These are phyloP conservation scores for Dromas ardeola DNA, from an alignment of 2,113 vertebrate species.

Conservation along the genomic window DNA sequence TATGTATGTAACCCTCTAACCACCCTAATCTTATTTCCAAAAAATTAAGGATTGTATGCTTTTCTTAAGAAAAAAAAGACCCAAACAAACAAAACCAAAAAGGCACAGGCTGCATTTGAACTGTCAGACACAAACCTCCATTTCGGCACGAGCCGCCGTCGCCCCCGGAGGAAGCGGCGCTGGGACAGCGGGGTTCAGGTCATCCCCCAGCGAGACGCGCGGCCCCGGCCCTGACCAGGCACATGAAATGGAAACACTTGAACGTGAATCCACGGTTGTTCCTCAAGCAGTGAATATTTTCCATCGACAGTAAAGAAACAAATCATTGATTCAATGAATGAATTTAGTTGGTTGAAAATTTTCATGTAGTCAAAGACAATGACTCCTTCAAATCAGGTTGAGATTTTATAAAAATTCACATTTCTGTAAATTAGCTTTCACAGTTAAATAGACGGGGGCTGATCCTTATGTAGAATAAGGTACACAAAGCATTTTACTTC, in stretches of 20 bases:
- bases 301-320: neutral
- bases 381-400: conserved; percentile 66
- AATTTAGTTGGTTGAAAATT: conserved; percentile 21
- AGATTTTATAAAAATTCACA: conserved; percentile 76
- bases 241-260: neutral
- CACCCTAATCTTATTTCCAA: conserved; percentile 44
- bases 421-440: conserved; percentile 78
- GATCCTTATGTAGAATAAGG: neutral
- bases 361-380: conserved; percentile 15
- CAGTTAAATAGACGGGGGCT: conserved; percentile 64
- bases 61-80: neutral
- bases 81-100: neutral
- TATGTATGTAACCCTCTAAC: conserved; percentile 40
- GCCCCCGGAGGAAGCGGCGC: neutral
- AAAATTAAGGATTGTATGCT: neutral
- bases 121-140: neutral
- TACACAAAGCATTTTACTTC: neutral
- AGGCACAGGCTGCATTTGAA: conserved; percentile 39
- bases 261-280: neutral
- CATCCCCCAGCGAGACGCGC: neutral
- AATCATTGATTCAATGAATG: conserved; percentile 52
- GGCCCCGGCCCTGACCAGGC: neutral
- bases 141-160: neutral
- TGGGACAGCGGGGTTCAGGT: neutral
- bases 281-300: neutral